Conservation (phyloP, 1,140 invertebrate species). For the Globodera ellingtonae region DNA sequence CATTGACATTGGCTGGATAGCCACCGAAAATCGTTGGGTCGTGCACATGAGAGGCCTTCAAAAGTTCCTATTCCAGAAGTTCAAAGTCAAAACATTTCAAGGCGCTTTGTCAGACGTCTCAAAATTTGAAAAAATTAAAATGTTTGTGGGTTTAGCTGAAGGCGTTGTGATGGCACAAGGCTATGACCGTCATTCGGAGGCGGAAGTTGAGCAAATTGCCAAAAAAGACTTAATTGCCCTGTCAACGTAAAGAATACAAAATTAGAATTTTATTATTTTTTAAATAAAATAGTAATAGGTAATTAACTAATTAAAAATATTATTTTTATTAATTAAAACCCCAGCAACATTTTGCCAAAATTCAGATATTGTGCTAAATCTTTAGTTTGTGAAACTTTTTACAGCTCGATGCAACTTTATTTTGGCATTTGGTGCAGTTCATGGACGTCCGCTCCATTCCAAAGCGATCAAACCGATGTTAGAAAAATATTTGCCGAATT, state of each 20-base stretch:
- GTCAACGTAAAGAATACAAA: slow-evolving; percentile 76
- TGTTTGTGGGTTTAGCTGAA: slow-evolving; percentile 36
- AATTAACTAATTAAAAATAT: no score
- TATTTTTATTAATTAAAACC: slow-evolving; percentile 4
- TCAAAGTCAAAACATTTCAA: slow-evolving; percentile 33
- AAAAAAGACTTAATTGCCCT: slow-evolving; percentile 85
- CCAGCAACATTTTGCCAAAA: slow-evolving; percentile 74
- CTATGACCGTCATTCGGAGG: slow-evolving; percentile 83
- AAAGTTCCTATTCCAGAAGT: slow-evolving; percentile 46
- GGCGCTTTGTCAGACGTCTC: slow-evolving; percentile 35
- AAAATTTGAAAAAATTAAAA: not conserved
- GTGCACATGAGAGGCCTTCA: slow-evolving; percentile 44
- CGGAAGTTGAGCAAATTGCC: slow-evolving; percentile 86
- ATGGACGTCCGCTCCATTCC: slow-evolving; percentile 44
- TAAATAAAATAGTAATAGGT: no score
- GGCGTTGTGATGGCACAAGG: slow-evolving; percentile 68
- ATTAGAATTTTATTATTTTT: not conserved
- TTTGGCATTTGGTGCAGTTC: slow-evolving; percentile 49
- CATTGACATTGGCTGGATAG: slow-evolving; percentile 42
- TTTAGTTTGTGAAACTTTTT: not conserved
- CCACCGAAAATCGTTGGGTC: slow-evolving; percentile 42
- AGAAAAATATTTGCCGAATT: slow-evolving; percentile 45
- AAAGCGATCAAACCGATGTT: slow-evolving; percentile 46
- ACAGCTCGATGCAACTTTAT: slow-evolving; percentile 49
- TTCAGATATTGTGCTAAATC: not conserved